Percentiles rank a stretch among this genome's conserved stretches.
Conservation (phyloP, 2,888 invertebrate genomes). For the Cecidostiba fungosa region DNA sequence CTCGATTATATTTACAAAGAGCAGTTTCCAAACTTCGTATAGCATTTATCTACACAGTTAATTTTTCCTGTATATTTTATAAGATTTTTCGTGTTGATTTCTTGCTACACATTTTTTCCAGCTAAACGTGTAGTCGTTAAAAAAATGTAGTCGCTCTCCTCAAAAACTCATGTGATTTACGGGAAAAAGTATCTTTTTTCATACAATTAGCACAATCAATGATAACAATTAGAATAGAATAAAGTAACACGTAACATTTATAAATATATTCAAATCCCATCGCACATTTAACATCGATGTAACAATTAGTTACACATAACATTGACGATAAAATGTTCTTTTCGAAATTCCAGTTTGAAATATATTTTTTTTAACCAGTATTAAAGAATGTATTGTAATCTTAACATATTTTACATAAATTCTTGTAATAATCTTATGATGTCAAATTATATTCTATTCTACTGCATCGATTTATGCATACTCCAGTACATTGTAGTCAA, state of each 20-base stretch:
- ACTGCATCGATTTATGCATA: neutral
- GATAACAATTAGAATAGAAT: neutral
- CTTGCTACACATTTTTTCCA: neutral
- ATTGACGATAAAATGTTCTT: constrained; percentile 13
- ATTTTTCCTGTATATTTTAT: neutral
- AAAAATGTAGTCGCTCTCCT: neutral
- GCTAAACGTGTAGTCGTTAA: neutral
- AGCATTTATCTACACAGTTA: constrained; percentile 7
- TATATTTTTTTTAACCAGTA: neutral
- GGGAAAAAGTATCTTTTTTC: neutral
- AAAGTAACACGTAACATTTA: constrained; percentile 33
- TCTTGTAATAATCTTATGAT: too few species aligned
- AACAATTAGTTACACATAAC: constrained; percentile 39
- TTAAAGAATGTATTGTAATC: neutral
- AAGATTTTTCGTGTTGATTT: constrained; percentile 6
- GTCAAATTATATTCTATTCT: neutral
- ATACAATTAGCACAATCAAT: neutral
- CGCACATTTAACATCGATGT: constrained; percentile 27
- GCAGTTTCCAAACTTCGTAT: constrained; percentile 37
- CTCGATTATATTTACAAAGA: constrained; percentile 60
- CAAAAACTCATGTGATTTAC: neutral
- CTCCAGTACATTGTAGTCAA: neutral
- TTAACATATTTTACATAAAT: too few species aligned
- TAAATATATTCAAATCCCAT: constrained; percentile 29
- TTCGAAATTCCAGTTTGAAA: neutral